phyloP scores from a whole-genome alignment of 1,140 invertebrate species.

The Luehdorfia chinensis region DNA sequence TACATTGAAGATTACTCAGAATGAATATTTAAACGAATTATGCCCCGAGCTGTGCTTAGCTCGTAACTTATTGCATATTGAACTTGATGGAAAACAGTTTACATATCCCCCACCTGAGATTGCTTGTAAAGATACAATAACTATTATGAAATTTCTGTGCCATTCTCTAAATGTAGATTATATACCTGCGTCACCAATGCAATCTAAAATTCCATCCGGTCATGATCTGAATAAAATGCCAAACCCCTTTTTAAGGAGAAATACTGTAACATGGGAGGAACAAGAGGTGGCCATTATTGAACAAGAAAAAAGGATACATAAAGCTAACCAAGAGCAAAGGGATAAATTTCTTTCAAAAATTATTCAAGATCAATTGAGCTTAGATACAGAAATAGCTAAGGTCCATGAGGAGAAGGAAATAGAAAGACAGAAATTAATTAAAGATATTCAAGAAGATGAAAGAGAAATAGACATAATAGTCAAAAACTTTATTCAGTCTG shows the following conservation, averaged over 20 bases:
- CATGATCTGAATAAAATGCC: conserved; percentile 29
- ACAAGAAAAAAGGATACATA: conserved; percentile 68
- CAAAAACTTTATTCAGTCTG: conserved; percentile 79
- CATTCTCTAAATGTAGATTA: conserved; percentile 66
- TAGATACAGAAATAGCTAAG: conserved; percentile 81
- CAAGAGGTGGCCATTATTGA: conserved; percentile 63
- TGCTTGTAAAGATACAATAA: conserved; percentile 77
- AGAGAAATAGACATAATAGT: conserved; percentile 81
- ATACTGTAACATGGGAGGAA: conserved; percentile 63
- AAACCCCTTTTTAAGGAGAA: conserved; percentile 51
- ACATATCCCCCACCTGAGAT: conserved; percentile 81
- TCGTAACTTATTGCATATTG: conserved; percentile 77
- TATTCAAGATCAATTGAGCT: conserved; percentile 79
- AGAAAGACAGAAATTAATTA: conserved; percentile 80
- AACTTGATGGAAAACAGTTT: conserved; percentile 80
- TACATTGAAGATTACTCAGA: conserved; percentile 78
- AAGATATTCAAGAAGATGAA: conserved; percentile 79
- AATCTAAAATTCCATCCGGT: conserved; percentile 29
- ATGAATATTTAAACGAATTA: conserved; percentile 78
- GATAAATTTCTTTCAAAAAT: conserved; percentile 80
- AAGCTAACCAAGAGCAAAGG: conserved; percentile 64
- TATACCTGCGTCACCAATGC: conserved; percentile 33
- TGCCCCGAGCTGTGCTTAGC: conserved; percentile 81
- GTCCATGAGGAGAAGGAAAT: conserved; percentile 81
- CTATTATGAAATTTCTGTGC: conserved; percentile 83